These are phyloP conservation scores for Lycocorax pyrrhopterus DNA, from an alignment of 2,113 vertebrate species.

Conservation along the genomic window DNA sequence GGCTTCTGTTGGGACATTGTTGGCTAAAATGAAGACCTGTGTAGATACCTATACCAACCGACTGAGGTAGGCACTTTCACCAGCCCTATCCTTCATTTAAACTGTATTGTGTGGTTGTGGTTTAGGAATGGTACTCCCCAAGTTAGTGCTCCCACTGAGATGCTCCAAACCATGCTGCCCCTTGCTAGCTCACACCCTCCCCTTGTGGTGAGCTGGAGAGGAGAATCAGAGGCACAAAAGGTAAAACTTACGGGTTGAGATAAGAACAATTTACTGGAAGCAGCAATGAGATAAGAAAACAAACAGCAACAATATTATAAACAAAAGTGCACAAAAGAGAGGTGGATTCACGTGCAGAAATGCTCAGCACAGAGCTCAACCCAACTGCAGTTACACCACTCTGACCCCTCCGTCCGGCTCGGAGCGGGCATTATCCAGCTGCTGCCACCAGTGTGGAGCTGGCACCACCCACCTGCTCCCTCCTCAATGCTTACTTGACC, in stretches of 20 bases:
- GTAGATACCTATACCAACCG: conserved; percentile 98
- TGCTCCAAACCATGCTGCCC: accelerated
- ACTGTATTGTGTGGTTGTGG: not conserved
- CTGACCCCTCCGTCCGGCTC: not conserved
- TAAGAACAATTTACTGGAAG: not conserved
- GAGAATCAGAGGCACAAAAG: not conserved
- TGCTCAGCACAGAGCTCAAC: not conserved
- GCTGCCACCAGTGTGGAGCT: not conserved
- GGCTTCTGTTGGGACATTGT: conserved; percentile 90
- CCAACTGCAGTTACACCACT: not conserved
- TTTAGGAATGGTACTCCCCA: not conserved
- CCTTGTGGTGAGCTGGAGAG: not conserved
- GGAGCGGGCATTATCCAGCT: not conserved
- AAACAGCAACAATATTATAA: not conserved
- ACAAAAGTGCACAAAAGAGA: not conserved
- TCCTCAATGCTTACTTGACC: not conserved
- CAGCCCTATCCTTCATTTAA: not conserved
- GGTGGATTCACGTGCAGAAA: not conserved
- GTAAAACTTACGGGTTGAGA: accelerated
- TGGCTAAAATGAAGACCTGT: conserved; percentile 99
- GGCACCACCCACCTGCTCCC: not conserved
- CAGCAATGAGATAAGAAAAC: not conserved
- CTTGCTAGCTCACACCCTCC: not conserved
- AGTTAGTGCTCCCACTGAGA: too few relatives aligned
- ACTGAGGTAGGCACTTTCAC: conserved; percentile 75